A percentile compares a stretch with the other conserved stretches of the same genome.
Evolutionary conservation across 2,888 invertebrate genomes (phyloP).

Genomic region (Eurois occulta): DNA sequence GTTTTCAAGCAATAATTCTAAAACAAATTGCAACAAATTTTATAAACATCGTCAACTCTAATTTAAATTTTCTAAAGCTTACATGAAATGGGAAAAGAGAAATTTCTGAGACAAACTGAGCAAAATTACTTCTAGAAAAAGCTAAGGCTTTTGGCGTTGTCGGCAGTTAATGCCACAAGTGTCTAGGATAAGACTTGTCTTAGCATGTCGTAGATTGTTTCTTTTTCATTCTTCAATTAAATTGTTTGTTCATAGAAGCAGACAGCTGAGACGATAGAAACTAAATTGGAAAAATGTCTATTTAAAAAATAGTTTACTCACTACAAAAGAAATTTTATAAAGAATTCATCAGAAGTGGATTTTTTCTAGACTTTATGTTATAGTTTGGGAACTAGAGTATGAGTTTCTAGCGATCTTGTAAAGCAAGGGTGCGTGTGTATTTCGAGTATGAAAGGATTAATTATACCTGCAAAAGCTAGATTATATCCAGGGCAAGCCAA

Average conservation of each 20-base stretch:
- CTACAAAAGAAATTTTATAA: not conserved
- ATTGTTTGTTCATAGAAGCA: slow-evolving; percentile 11
- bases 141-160: not conserved
- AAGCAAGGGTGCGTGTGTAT: too few relatives aligned
- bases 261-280: not conserved
- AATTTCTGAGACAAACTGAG: not conserved
- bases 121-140: slow-evolving; percentile 9
- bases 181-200: not conserved
- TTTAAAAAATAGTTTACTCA: not conserved
- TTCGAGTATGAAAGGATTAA: not conserved
- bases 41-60: not conserved
- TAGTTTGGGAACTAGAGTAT: slow-evolving; percentile 2
- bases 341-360: slow-evolving; percentile 10
- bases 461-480: too few relatives aligned
- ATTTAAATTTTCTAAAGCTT: not conserved
- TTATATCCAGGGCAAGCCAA: not conserved
- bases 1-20: too few relatives aligned
- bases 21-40: not conserved
- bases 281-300: not conserved
- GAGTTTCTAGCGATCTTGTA: not conserved
- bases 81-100: not conserved
- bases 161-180: not conserved
- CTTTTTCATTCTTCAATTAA: slow-evolving; percentile 5
- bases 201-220: slow-evolving; percentile 14
- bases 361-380: not conserved